These are phyloP conservation scores for Folsomia manolachei DNA, from an alignment of 2,888 invertebrate species.

Conservation along the genomic window DNA sequence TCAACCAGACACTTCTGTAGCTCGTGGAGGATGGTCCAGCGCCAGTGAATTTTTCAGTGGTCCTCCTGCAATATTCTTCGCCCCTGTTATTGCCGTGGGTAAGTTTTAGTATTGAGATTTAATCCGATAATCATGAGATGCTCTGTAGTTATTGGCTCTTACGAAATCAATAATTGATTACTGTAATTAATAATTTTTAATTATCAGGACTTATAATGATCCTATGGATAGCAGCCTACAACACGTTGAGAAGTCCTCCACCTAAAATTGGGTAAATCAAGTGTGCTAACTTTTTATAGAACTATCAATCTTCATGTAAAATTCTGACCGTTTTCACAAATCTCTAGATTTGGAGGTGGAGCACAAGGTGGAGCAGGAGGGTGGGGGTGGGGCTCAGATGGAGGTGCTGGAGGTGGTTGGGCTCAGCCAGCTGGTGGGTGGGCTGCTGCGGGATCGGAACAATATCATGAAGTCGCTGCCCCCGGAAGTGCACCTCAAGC, in stretches of 20 bases:
- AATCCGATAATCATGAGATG: too few species aligned
- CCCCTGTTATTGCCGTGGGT: slow-evolving; percentile 37
- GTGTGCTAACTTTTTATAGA: too few species aligned
- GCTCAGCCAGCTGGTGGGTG: slow-evolving; percentile 23
- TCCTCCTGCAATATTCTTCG: slow-evolving; percentile 33
- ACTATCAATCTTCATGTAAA: too few species aligned
- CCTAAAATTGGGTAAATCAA: slow-evolving; percentile 31
- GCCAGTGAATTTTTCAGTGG: slow-evolving; percentile 30
- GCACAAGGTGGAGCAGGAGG: slow-evolving; percentile 30
- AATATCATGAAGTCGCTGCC: slow-evolving; percentile 14
- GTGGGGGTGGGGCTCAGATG: slow-evolving; percentile 26
- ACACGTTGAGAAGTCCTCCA: slow-evolving; percentile 31
- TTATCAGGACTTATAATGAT: slow-evolving; percentile 28
- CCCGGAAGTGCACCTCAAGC: slow-evolving; percentile 16
- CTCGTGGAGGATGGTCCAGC: slow-evolving; percentile 10
- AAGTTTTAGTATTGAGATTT: too few species aligned
- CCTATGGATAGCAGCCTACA: slow-evolving; percentile 41
- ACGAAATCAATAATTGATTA: too few species aligned
- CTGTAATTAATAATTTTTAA: too few species aligned
- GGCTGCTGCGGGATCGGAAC: slow-evolving; percentile 12
- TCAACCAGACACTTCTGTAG: neutral
- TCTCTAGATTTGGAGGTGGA: slow-evolving; percentile 30
- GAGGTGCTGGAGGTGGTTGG: slow-evolving; percentile 32
- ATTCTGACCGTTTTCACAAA: slow-evolving; percentile 16
- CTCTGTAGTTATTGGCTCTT: too few species aligned